These are phyloP conservation scores for Stigmatopora nigra DNA, from an alignment of 2,113 vertebrate genomes.

Conservation along the genomic window DNA sequence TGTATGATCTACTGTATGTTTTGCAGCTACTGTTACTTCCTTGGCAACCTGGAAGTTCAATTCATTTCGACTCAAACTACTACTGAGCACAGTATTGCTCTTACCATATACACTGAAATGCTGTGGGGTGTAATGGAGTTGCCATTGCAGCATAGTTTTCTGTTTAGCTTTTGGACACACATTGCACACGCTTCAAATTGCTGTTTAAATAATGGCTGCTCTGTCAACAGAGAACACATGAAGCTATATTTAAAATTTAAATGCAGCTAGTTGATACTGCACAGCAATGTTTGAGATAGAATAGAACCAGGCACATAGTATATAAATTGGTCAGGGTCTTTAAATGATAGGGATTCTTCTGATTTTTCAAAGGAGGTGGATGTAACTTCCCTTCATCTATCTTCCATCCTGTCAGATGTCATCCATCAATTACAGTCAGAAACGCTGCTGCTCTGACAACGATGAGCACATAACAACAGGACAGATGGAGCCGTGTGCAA, in stretches of 20 bases:
- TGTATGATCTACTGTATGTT: conserved; percentile 34
- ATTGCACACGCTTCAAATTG: conserved; percentile 15
- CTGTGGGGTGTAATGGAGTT: conserved; percentile 26
- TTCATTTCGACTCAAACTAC: conserved; percentile 23
- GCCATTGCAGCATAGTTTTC: conserved; percentile 27
- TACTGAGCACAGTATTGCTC: conserved; percentile 19
- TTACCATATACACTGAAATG: conserved; percentile 29
- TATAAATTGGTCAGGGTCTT: conserved; percentile 8
- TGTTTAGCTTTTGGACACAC: conserved; percentile 25
- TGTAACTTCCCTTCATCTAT: conserved; percentile 23
- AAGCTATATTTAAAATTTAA: conserved; percentile 44
- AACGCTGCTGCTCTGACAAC: conserved; percentile 12
- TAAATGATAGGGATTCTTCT: conserved; percentile 22
- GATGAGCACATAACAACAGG: conserved; percentile 7
- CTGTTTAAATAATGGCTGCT: conserved; percentile 33
- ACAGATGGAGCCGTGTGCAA: conserved; percentile 1
- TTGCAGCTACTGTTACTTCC: conserved; percentile 45
- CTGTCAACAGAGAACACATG: conserved; percentile 27
- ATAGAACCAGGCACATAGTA: conserved; percentile 18
- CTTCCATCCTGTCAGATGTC: conserved; percentile 35
- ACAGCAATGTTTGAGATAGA: conserved; percentile 13
- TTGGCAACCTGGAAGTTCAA: conserved; percentile 45
- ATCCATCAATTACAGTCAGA: conserved; percentile 27
- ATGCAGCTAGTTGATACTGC: conserved; percentile 25
- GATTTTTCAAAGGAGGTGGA: conserved; percentile 14